Conservation (phyloP, 2,888 invertebrate genomes). For the Eristalinus sepulchralis region DNA sequence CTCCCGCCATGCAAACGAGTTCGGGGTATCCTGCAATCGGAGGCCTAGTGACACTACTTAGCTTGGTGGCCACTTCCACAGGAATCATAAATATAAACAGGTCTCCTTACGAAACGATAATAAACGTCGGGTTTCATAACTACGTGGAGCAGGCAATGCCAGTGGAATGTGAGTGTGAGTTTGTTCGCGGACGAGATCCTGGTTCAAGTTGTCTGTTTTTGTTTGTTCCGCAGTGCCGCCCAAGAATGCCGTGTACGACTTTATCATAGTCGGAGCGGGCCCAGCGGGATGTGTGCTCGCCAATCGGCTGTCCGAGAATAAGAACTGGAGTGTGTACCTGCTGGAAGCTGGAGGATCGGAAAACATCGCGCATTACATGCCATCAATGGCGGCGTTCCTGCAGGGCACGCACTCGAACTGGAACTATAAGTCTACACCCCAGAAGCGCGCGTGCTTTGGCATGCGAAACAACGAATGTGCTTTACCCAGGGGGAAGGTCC, state of each 20-base stretch:
- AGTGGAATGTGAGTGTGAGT: constrained; percentile 33
- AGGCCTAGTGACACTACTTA: constrained; percentile 7
- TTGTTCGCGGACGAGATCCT: background rate
- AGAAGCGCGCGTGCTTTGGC: constrained; percentile 83
- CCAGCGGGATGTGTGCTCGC: constrained; percentile 86
- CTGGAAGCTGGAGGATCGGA: constrained; percentile 82
- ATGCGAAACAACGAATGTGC: constrained; percentile 80
- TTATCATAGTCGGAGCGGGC: constrained; percentile 91
- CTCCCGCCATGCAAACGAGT: constrained; percentile 15
- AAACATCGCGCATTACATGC: constrained; percentile 77
- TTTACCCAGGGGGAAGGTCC: constrained; percentile 83
- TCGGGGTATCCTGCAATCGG: background rate
- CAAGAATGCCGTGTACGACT: constrained; percentile 86
- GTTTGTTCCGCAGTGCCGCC: constrained; percentile 87
- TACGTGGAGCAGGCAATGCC: constrained; percentile 47
- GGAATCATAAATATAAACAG: constrained; percentile 1
- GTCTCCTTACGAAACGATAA: constrained; percentile 29
- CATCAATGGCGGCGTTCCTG: constrained; percentile 76
- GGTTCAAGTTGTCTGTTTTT: background rate
- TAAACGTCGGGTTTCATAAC: constrained; percentile 55
- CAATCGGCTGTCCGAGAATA: constrained; percentile 80
- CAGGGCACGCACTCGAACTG: constrained; percentile 84
- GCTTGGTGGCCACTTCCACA: background rate
- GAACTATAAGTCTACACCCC: constrained; percentile 86
- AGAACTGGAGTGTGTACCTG: constrained; percentile 81